Percentiles rank a stretch among this genome's conserved stretches.
Evolutionary conservation across 2,888 invertebrate genomes (phyloP).

Genomic region (Microdon myrmicae): DNA sequence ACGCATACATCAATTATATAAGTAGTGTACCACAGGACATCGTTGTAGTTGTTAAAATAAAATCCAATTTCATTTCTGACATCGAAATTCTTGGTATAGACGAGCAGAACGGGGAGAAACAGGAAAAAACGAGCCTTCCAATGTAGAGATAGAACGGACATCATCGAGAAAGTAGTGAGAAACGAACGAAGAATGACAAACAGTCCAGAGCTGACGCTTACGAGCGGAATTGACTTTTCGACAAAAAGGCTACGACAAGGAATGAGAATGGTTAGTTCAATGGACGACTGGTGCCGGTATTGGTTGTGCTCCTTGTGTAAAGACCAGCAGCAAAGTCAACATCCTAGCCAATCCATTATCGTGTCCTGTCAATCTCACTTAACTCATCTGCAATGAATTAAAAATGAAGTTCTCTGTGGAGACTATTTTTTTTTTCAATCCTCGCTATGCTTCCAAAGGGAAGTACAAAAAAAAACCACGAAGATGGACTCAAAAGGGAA

Average conservation of each 20-base stretch:
- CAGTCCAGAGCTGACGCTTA: slow-evolving; percentile 1
- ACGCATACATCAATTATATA: slow-evolving; percentile 51
- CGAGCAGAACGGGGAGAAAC: slow-evolving; percentile 3
- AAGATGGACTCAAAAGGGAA: too few relatives aligned
- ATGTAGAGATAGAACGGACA: slow-evolving; percentile 3
- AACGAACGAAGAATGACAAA: background rate
- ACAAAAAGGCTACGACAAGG: slow-evolving; percentile 23
- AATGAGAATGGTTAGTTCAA: slow-evolving; percentile 26
- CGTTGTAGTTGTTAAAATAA: slow-evolving; percentile 52
- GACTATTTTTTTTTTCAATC: slow-evolving; percentile 6
- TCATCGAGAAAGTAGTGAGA: slow-evolving; percentile 12
- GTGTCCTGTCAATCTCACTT: slow-evolving; percentile 47
- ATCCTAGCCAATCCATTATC: slow-evolving; percentile 47
- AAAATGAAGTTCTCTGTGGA: slow-evolving; percentile 30
- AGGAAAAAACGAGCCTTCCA: slow-evolving; percentile 12
- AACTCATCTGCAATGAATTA: slow-evolving; percentile 50
- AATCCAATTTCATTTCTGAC: slow-evolving; percentile 53
- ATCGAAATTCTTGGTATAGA: slow-evolving; percentile 35
- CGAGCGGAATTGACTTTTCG: slow-evolving; percentile 25
- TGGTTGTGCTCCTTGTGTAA: too few relatives aligned
- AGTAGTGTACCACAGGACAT: slow-evolving; percentile 50
- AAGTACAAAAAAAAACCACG: background rate
- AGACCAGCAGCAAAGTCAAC: slow-evolving; percentile 39
- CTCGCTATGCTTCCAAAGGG: too few relatives aligned
- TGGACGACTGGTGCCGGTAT: too few relatives aligned